Evolutionary conservation across 1,140 invertebrate genomes (phyloP).

Genomic region (Drosophila seguyi): DNA sequence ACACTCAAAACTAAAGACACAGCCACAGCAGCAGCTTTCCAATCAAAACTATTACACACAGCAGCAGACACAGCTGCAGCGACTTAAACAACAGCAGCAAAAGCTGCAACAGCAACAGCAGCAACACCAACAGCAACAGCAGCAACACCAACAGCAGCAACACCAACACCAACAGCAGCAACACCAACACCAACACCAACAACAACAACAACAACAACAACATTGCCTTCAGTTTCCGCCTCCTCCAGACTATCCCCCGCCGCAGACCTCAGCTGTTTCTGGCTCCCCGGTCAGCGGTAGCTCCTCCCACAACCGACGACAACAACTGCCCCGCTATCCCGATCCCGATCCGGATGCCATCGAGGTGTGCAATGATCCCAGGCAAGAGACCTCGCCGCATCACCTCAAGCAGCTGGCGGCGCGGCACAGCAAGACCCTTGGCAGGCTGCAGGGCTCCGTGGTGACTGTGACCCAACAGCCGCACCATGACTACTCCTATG

Average conservation of each 20-base stretch:
- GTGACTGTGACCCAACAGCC: conserved; percentile 38
- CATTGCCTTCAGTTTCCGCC: conserved; percentile 72
- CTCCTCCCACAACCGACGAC: conserved; percentile 8
- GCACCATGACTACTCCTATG: conserved; percentile 89
- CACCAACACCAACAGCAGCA: conserved; percentile 74
- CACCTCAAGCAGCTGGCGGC: conserved; percentile 59
- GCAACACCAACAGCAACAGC: conserved; percentile 68
- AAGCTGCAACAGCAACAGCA: conserved; percentile 50
- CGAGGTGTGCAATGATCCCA: conserved; percentile 71
- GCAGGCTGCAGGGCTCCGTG: conserved; percentile 44
- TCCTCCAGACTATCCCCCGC: conserved; percentile 75
- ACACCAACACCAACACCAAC: conserved; percentile 58
- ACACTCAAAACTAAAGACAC: conserved; percentile 54
- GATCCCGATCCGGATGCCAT: conserved; percentile 82
- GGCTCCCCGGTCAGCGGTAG: conserved; percentile 10
- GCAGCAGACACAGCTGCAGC: conserved; percentile 76
- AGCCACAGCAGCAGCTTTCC: conserved; percentile 53
- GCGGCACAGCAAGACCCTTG: conserved; percentile 60
- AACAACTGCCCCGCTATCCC: conserved; percentile 70
- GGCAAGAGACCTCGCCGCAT: conserved; percentile 50
- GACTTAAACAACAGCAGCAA: conserved; percentile 66
- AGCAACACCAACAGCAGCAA: conserved; percentile 23
- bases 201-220: conserved; percentile 32
- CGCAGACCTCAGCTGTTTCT: conserved; percentile 4
- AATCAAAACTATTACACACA: conserved; percentile 83